Evolutionary conservation across 2,888 invertebrate genomes (phyloP).

Genomic region (Mongoloraphidia duomilia): DNA sequence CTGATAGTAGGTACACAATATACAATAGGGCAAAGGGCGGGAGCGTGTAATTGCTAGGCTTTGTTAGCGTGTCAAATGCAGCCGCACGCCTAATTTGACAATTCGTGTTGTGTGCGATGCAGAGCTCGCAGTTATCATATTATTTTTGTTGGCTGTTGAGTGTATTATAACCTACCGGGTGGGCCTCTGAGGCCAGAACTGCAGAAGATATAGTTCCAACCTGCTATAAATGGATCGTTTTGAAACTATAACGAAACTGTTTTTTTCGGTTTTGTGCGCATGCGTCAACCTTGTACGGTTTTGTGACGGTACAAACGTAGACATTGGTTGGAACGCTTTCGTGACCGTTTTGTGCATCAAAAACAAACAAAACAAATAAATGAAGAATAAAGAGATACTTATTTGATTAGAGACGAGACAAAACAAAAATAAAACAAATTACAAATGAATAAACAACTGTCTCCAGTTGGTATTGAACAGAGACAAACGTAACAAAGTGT

Average conservation of each 20-base stretch:
- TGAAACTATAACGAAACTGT: too few species aligned
- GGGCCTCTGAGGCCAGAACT: background rate
- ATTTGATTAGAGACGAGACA: too few species aligned
- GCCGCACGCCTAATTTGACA: conserved; percentile 33
- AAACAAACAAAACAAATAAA: too few species aligned
- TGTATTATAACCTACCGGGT: background rate
- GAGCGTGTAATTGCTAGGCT: conserved; percentile 31
- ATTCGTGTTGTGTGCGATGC: background rate
- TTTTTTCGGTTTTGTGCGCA: too few species aligned
- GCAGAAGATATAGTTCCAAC: background rate
- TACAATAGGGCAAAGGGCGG: conserved; percentile 23
- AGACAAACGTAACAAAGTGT: too few species aligned
- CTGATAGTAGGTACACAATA: background rate
- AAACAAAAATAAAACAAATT: too few species aligned
- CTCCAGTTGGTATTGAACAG: too few species aligned
- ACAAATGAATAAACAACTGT: too few species aligned
- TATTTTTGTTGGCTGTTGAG: background rate
- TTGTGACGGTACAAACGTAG: too few species aligned
- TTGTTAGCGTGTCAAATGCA: conserved; percentile 31
- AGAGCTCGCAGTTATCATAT: background rate
- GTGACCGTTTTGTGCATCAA: background rate
- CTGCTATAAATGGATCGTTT: too few species aligned
- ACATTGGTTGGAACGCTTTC: background rate
- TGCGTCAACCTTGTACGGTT: too few species aligned
- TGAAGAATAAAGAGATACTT: too few species aligned